phyloP scores from a whole-genome alignment of 1,140 invertebrate genomes.

The Habropoda laboriosa region DNA sequence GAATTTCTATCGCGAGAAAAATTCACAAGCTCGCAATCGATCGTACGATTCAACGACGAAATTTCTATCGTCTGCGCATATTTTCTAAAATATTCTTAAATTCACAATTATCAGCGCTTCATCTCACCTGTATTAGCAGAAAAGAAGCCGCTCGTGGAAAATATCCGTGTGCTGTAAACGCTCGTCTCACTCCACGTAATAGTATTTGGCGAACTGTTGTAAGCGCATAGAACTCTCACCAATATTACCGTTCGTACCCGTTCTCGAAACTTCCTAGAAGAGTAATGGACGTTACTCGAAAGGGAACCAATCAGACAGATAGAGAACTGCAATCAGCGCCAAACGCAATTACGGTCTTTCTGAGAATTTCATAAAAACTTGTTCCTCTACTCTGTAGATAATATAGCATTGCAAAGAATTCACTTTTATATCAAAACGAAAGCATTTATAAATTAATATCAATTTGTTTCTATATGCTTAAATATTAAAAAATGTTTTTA shows the following conservation, averaged over 20 bases:
- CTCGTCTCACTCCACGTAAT: constrained; percentile 19
- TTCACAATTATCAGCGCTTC: not conserved
- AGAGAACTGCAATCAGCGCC: constrained; percentile 25
- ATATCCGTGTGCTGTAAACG: constrained; percentile 43
- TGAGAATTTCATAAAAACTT: not conserved
- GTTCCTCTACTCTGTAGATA: constrained; percentile 9
- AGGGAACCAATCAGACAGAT: constrained; percentile 55
- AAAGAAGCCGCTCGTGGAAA: constrained; percentile 24
- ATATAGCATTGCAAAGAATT: constrained; percentile 37
- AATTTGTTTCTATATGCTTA: too few species aligned
- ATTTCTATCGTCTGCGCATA: constrained; percentile 7
- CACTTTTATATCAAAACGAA: not conserved
- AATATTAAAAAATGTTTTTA: not conserved
- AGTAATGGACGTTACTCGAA: constrained; percentile 52
- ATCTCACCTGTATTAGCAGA: constrained; percentile 53
- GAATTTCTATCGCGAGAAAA: constrained; percentile 8
- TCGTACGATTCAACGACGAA: constrained; percentile 22
- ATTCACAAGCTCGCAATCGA: constrained; percentile 26
- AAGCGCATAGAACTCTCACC: constrained; percentile 48
- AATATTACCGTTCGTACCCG: constrained; percentile 45
- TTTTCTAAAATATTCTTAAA: not conserved
- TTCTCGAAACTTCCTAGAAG: constrained; percentile 67
- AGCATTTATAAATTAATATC: not conserved
- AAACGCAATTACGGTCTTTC: constrained; percentile 36
- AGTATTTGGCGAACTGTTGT: constrained; percentile 50